Evolutionary conservation across 2,888 invertebrate species (phyloP).

Genomic region (Philhelius pedissequus): DNA sequence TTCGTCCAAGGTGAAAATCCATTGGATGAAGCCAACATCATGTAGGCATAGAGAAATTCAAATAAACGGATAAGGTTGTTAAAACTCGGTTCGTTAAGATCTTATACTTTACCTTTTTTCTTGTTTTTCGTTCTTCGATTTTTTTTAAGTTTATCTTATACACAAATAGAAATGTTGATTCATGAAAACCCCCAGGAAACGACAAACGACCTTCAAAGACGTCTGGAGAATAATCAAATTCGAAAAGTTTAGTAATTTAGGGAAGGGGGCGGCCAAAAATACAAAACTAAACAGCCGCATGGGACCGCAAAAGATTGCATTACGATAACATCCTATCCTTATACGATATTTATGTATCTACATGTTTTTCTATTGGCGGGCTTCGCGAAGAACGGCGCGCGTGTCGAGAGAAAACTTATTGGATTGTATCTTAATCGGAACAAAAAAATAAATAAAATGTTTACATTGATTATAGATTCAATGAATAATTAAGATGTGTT

Average conservation of each 20-base stretch:
- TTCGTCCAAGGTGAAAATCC: not conserved
- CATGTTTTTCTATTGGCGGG: too few relatives aligned
- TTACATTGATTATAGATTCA: not conserved
- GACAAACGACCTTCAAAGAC: not conserved
- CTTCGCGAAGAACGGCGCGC: too few relatives aligned
- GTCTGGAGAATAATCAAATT: constrained; percentile 17
- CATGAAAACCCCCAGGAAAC: not conserved
- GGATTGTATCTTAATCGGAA: not conserved
- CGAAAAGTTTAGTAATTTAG: constrained; percentile 31
- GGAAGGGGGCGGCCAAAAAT: too few relatives aligned
- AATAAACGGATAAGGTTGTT: constrained; percentile 7
- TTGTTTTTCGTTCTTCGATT: not conserved
- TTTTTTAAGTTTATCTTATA: not conserved
- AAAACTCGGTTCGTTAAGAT: constrained; percentile 30
- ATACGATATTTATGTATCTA: not conserved
- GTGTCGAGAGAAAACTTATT: not conserved
- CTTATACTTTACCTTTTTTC: not conserved
- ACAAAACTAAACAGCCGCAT: not conserved
- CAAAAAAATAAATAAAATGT: not conserved
- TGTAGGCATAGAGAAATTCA: constrained; percentile 4
- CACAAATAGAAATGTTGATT: constrained; percentile 5
- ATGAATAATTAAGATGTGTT: not conserved
- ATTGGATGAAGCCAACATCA: too few relatives aligned
- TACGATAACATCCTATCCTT: not conserved
- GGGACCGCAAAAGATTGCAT: not conserved